Evolutionary conservation across 2,797 vertebrate species (phyloP), one percentile per base, ranked within the genome.

Genomic region (Anniella stebbinsi): DNA sequence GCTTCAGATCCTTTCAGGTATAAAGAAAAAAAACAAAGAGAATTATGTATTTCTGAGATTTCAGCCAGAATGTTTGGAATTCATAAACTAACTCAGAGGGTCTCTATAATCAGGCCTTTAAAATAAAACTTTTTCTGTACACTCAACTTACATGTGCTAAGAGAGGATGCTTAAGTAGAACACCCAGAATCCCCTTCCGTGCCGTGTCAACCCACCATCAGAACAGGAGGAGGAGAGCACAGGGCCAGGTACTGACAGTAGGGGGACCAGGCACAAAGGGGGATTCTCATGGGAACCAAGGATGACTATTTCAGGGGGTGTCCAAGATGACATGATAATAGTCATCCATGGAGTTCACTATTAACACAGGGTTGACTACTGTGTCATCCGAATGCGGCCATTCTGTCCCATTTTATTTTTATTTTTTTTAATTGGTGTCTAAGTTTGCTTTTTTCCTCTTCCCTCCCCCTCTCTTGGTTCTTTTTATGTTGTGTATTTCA

Each of bases 31-130:
- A 63, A 36, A 57, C 28, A 80, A 80, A 88, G 67, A 72, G 75
- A 84, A 89, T 87, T 80, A 85, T 80, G 36, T 72, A 89, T 89
- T 80, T 86, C 51, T 86, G 51, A 25, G 54, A 33, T 63, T 18
- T 60, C 76, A 69, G 51, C 21, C 48, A 57, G 63, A 36, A 8
- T 2, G 41, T 41, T 80, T 69, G 30, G 66, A 33, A 80, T 30
- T 18, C n/a, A 80, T 51, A n/a, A 36, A 45, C 63, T 36, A 15
- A 78, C 41, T n/a, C 73, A 78, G 60, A 33, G 28, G 63, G 75
- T 48, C 60, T 54, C n/a, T 2, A 7, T n/a, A 25, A 18, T 28
- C 72, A 45, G n/a, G 17, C 41, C n/a, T 54, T 38, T 45, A 38
- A 57, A 41, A 41, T 33, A 77, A 45, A 38, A 12, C 36, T 8